Evolutionary conservation across 2,888 invertebrate genomes (phyloP), one percentile per base, ranked within the genome.

Genomic region (Sarcophaga variegata): DNA sequence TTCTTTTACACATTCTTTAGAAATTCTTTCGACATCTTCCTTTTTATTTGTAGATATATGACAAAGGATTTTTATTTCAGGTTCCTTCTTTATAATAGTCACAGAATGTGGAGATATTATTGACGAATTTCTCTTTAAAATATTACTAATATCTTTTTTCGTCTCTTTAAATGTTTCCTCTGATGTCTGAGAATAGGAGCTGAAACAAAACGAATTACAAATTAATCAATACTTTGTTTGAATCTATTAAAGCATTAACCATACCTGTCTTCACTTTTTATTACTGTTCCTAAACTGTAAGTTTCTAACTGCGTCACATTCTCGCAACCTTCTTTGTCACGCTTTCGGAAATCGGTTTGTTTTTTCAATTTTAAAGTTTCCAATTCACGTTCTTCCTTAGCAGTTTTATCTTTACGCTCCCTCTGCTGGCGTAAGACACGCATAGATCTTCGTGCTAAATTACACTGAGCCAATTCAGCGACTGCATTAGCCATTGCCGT

Each of bases 401-500:
- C 84, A 4, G 74, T 66, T 67, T 88, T 88, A 11, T 87, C 82
- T 54, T 83, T 84, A 25, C 85, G 87, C 69, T 91, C 92, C 77
- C 90, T 86, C 45, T 92, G 90, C 70, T 91, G 90, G 0, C 90
- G 90, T 2, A 91, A 91, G 1, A 92, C 93, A 4, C 93, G 90
- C 71, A 93, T 77, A 3, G 93, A 92, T 10, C 93, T 90, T 10
- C 93, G 89, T 0, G 91, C 89, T 60, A 92, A 85, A 49, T 89
- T 91, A 66, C 91, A 91, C 47, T 90, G 91, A 54, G 92, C 92
- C 71, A 92, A 69, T 80, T 92, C 92, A 2, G 90, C 89, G 81
- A 92, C 91, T 0, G 92, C 92, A 37, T 84, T 89, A 10, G 91
- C 91, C 76, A 92, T 91, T 1, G 93, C 93, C 75, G 91, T 92